Evolutionary conservation across 2,888 invertebrate species (phyloP), one percentile per base, ranked within the genome.

Genomic region (Strigamia maritima): DNA sequence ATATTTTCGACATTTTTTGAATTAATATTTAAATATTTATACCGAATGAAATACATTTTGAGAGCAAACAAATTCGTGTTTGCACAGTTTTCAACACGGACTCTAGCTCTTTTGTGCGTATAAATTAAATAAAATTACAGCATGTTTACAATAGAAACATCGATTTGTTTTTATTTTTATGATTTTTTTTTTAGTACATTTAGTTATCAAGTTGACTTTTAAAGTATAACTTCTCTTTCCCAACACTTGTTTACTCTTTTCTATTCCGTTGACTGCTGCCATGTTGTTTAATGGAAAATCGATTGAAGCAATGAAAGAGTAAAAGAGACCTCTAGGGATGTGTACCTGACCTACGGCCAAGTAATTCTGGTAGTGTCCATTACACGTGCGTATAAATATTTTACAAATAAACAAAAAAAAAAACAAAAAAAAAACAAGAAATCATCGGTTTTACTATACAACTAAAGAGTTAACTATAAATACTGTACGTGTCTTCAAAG

Each of bases 211-310:
- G 70, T 70, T 70, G 70, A 70, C 70, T 70, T 70, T 60, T 28
- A 70, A 28, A 70, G 28, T 26, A 70, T 70, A 70, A 70, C 70
- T 70, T 70, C 16, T 12, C 19, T 28, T 3, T 65, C 60, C 12
- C 24, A 26, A 2, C 2, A 16, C 70, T 70, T 70, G 70, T 70
- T 70, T 70, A 70, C 70, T 70, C 70, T 16, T 14, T 70, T 70
- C 70, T 70, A 35, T 35, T 28, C 16, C 12, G 10, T 54, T 70
- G 70, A 70, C 70, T 70, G 70, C 70, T 70, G 70, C 70, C 70
- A 70, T 70, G 70, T 70, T 70, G 70, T 28, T 70, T 70, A 70
- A 70, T 70, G 70, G 70, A 70, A 70, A 70, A 70, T 70, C 70
- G 70, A 70, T 70, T 7, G 12, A 70, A 22, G 70, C 70, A 70